Evolutionary conservation across 2,113 vertebrate species (phyloP).

Genomic region (Macquaria ambigua): DNA sequence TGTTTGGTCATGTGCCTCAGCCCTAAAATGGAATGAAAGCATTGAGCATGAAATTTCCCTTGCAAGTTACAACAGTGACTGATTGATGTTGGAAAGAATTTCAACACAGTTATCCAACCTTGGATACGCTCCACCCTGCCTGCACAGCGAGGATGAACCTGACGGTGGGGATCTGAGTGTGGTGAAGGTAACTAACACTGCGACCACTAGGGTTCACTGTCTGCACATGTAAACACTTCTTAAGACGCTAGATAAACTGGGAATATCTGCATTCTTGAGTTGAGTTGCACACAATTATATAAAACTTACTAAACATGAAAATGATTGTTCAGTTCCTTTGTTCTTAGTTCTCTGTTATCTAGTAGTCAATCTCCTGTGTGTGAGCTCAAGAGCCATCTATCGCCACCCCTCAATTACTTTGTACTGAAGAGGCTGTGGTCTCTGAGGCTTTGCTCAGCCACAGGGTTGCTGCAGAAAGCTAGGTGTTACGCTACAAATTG

Average conservation of each 20-base stretch:
- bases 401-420: constrained; percentile 55
- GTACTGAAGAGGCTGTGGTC: constrained; percentile 3
- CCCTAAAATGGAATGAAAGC: constrained; percentile 62
- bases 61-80: constrained; percentile 72
- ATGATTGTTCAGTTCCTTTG: background rate
- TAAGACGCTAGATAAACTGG: too few relatives aligned
- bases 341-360: too few relatives aligned
- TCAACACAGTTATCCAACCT: background rate
- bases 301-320: background rate
- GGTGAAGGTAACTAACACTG: background rate
- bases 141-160: background rate
- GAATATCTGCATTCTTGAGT: too few relatives aligned
- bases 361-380: background rate
- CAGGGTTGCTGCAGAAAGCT: constrained; percentile 45
- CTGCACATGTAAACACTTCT: constrained; percentile 9
- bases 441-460: background rate
- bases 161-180: background rate
- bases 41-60: constrained; percentile 16
- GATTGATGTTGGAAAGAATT: constrained; percentile 55
- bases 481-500: constrained; percentile 50
- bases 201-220: constrained; percentile 79
- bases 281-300: background rate
- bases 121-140: constrained; percentile 26
- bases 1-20: constrained; percentile 11
- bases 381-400: constrained; percentile 33